phyloP scores from a whole-genome alignment of 2,113 vertebrate species.

The Climacteris rufus region DNA sequence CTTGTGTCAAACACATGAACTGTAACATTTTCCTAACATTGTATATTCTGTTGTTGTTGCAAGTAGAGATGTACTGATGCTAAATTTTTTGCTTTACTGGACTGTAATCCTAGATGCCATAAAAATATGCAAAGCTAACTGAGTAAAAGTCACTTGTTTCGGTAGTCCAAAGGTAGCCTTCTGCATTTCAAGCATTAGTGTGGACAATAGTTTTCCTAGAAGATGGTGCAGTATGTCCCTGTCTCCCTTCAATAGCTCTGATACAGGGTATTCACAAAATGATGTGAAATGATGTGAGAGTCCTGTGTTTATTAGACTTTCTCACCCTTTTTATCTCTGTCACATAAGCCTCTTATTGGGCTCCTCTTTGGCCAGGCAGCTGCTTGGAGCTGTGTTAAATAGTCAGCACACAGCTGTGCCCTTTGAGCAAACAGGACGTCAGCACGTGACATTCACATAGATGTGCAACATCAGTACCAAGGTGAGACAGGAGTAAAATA shows the following conservation, averaged over 20 bases:
- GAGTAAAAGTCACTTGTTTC: background rate
- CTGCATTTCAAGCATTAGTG: background rate
- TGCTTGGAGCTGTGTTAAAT: background rate
- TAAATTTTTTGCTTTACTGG: background rate
- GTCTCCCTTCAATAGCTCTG: background rate
- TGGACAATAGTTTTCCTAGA: background rate
- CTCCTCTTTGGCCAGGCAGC: background rate
- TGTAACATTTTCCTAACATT: background rate
- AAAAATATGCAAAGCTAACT: background rate
- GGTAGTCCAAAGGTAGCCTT: background rate
- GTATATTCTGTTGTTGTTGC: background rate
- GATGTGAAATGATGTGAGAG: background rate
- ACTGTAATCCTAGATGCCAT: background rate
- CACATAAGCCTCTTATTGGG: background rate
- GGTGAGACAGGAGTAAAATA: background rate
- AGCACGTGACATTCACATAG: fast-evolving
- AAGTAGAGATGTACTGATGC: background rate
- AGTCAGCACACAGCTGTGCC: background rate
- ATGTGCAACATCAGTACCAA: background rate
- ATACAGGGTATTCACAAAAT: background rate
- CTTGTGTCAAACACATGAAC: background rate
- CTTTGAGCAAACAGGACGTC: background rate
- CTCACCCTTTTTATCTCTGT: background rate
- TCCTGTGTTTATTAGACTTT: background rate
- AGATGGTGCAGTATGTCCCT: background rate